Conservation (phyloP, 1,140 invertebrate species). For the Hyles euphorbiae region DNA sequence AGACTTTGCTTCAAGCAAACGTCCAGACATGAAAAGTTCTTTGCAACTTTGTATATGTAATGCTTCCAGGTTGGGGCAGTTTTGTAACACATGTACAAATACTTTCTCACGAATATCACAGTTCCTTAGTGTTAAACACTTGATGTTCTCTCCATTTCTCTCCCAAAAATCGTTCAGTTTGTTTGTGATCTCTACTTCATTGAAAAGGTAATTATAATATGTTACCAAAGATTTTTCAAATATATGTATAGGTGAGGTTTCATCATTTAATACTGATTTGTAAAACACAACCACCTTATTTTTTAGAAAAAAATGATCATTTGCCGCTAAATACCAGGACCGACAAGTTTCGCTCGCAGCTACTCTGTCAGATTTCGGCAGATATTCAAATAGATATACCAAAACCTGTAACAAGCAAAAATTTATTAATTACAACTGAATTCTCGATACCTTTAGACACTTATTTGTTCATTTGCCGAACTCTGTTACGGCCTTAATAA, state of each 20-base stretch:
- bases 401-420: constrained; percentile 74
- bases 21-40: constrained; percentile 83
- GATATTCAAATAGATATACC: constrained; percentile 78
- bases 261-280: constrained; percentile 72
- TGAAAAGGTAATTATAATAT: constrained; percentile 77
- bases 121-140: constrained; percentile 70
- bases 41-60: constrained; percentile 80
- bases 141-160: constrained; percentile 61
- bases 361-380: constrained; percentile 77
- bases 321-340: constrained; percentile 77
- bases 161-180: constrained; percentile 72
- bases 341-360: constrained; percentile 77
- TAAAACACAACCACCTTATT: constrained; percentile 74
- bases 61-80: constrained; percentile 75
- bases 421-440: background rate
- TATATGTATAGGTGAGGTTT: constrained; percentile 62
- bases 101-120: constrained; percentile 80
- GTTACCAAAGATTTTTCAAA: constrained; percentile 69
- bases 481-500: background rate
- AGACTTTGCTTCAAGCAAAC: constrained; percentile 77
- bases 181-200: constrained; percentile 77
- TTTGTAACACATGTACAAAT: constrained; percentile 76
- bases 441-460: background rate
- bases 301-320: constrained; percentile 75
- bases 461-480: background rate